A percentile compares a stretch with the other conserved stretches of the same genome.
Evolutionary conservation across 2,797 vertebrate species (phyloP).

Genomic region (Eremophila alpestris): DNA sequence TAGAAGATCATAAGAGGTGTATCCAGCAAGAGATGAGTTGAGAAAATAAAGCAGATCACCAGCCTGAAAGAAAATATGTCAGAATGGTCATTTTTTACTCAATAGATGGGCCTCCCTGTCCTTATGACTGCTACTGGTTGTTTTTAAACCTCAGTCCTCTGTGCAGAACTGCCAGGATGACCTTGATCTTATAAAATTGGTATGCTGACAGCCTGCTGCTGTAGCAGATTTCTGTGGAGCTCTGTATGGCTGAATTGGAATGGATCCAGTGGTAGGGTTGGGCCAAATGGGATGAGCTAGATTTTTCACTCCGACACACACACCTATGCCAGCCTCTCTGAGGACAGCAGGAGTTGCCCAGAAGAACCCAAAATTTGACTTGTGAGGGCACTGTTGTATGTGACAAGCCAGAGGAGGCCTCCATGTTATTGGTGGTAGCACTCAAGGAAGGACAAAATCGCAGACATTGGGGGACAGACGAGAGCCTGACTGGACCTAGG

Average conservation of each 20-base stretch:
- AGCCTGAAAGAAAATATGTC: neutral
- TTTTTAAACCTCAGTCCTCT: conserved; percentile 8
- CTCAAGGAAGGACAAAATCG: neutral
- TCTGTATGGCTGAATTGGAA: neutral
- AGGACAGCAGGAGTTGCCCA: neutral
- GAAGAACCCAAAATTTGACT: neutral
- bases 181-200: conserved; percentile 14
- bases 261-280: neutral
- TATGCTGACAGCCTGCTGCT: conserved; percentile 7
- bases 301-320: neutral
- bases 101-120: neutral
- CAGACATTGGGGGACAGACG: neutral
- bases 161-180: neutral
- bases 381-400: neutral
- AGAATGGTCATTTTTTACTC: neutral
- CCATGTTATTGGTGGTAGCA: neutral
- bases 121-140: neutral
- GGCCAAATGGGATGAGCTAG: conserved; percentile 22
- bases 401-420: neutral
- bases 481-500: neutral
- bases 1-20: neutral
- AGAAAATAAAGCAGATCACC: neutral
- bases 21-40: neutral
- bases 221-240: neutral
- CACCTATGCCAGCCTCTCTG: neutral